Conservation (phyloP, 2,888 invertebrate species). For the Drosophila quasianomalipes region DNA sequence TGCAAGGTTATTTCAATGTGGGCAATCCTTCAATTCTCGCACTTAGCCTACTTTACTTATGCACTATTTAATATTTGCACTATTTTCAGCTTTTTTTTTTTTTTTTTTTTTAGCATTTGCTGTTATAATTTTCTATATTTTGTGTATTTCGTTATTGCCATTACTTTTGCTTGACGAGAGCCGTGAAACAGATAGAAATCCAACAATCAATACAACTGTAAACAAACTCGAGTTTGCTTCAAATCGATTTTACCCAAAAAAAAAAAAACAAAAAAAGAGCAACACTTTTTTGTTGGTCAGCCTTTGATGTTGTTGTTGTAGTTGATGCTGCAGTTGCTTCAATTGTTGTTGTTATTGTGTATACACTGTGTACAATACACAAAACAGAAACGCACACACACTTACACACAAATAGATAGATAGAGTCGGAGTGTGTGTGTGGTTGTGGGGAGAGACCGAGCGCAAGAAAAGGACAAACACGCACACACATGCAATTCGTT, state of each 20-base stretch:
- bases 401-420: constrained; percentile 13
- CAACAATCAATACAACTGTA: constrained; percentile 79
- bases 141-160: constrained; percentile 7
- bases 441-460: constrained; percentile 8
- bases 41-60: neutral
- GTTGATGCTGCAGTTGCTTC: constrained; percentile 45
- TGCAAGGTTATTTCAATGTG: constrained; percentile 39
- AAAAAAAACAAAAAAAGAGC: constrained; percentile 4
- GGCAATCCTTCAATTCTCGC: neutral
- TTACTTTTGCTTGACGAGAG: constrained; percentile 21
- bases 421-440: constrained; percentile 7
- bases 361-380: constrained; percentile 49
- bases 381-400: constrained; percentile 30
- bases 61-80: neutral
- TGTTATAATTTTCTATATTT: neutral
- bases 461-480: constrained; percentile 45
- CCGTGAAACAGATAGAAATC: constrained; percentile 27
- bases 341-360: constrained; percentile 68
- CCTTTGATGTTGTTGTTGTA: constrained; percentile 45
- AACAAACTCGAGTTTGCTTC: constrained; percentile 66
- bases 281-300: constrained; percentile 33
- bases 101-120: neutral
- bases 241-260: constrained; percentile 77
- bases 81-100: neutral
- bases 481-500: constrained; percentile 45